Conservation (phyloP, 2,113 vertebrate species). For the Oreochromis aureus region DNA sequence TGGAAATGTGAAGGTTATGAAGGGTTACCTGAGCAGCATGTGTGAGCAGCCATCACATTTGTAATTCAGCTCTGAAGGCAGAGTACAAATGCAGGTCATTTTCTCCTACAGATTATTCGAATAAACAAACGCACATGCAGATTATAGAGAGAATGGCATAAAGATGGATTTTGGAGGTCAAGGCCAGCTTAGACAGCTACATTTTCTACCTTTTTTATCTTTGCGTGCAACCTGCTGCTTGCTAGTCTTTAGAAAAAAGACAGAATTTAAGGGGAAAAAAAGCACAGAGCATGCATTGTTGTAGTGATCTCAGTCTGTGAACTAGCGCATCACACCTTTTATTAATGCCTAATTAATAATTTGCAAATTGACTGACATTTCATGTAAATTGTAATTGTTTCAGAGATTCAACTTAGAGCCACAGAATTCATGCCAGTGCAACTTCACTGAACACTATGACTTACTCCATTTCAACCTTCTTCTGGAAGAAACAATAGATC, state of each 20-base stretch:
- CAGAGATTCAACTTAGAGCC: neutral
- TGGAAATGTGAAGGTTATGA: neutral
- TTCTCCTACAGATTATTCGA: neutral
- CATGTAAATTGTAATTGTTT: neutral
- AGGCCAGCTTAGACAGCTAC: neutral
- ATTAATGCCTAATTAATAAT: neutral
- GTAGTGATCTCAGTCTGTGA: neutral
- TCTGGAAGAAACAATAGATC: neutral
- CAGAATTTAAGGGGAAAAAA: neutral
- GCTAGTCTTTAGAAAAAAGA: neutral
- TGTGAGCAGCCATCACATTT: neutral
- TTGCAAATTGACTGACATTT: neutral
- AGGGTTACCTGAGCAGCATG: neutral
- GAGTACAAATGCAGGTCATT: conserved; percentile 5
- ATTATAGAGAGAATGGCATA: neutral
- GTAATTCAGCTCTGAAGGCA: neutral
- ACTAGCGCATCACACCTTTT: neutral
- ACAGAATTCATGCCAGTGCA: neutral
- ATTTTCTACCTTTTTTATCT: neutral
- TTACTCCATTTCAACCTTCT: neutral
- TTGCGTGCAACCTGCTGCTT: neutral
- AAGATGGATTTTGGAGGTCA: conserved; percentile 11
- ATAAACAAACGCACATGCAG: neutral
- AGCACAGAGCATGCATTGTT: neutral
- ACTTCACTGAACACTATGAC: neutral